Conservation (phyloP, 2,888 invertebrate species). For the Sphinx pinastri region DNA sequence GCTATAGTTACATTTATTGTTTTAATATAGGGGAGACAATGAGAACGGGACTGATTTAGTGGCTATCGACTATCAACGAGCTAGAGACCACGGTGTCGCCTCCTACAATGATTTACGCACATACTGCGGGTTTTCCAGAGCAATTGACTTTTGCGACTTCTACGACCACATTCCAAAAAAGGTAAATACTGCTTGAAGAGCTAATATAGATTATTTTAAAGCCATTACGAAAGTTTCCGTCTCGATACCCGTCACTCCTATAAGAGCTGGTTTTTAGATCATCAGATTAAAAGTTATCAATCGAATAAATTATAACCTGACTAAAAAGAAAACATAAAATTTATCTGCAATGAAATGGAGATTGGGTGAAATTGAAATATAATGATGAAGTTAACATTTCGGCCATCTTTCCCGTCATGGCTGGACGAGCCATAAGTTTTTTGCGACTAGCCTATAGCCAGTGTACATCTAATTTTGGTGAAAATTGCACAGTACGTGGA, state of each 20-base stretch:
- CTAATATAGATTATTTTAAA: no score
- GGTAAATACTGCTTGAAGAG: not conserved
- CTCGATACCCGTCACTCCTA: no score
- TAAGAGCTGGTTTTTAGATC: no score
- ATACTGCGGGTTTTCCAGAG: conserved; percentile 4
- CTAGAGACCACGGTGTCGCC: not conserved
- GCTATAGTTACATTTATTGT: not conserved
- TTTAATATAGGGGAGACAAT: not conserved
- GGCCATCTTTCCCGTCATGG: no score
- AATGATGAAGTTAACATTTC: no score
- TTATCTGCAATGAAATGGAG: no score
- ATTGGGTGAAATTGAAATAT: no score
- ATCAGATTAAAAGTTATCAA: no score
- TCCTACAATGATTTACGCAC: conserved; percentile 2
- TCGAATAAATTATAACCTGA: no score
- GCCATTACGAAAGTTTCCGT: no score
- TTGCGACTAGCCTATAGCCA: not conserved
- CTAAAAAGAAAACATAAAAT: no score
- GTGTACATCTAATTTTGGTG: not conserved
- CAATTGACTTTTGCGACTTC: not conserved
- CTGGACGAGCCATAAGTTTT: no score
- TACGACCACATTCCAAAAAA: not conserved
- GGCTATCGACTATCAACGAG: not conserved
- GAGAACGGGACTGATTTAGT: not conserved
- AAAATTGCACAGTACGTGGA: not conserved